Percentiles rank a stretch among this genome's conserved stretches.
phyloP scores from a whole-genome alignment of 2,113 vertebrate species.

The Ramphastos sulfuratus region DNA sequence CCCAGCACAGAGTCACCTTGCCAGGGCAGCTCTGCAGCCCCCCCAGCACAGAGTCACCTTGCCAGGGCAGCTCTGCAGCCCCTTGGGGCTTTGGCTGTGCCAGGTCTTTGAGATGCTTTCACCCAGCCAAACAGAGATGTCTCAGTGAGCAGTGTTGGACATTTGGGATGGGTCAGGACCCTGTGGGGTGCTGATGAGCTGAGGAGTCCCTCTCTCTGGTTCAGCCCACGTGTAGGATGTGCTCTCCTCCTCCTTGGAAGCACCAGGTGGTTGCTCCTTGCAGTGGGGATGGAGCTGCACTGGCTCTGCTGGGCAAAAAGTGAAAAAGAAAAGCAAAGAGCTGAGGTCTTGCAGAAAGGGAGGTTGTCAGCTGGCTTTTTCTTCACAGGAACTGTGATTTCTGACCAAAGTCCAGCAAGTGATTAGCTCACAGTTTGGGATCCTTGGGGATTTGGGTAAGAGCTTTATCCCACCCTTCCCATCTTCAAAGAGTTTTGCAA shows the following conservation, averaged over 20 bases:
- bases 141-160: background rate
- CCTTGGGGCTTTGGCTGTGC: background rate
- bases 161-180: background rate
- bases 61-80: background rate
- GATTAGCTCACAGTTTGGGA: background rate
- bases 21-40: background rate
- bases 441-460: background rate
- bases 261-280: background rate
- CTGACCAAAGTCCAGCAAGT: background rate
- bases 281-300: background rate
- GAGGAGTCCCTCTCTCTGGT: background rate
- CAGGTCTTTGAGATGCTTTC: background rate
- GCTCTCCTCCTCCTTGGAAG: background rate
- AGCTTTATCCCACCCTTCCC: background rate
- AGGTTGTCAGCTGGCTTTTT: background rate
- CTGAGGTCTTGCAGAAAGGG: background rate
- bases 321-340: background rate
- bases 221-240: fast-evolving
- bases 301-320: background rate
- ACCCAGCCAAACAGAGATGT: background rate
- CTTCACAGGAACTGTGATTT: background rate
- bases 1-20: background rate
- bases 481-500: slow-evolving; percentile 4
- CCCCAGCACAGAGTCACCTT: background rate
- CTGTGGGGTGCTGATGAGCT: background rate